Evolutionary conservation across 1,140 invertebrate species (phyloP).

Genomic region (Drosophila kurseongensis): DNA sequence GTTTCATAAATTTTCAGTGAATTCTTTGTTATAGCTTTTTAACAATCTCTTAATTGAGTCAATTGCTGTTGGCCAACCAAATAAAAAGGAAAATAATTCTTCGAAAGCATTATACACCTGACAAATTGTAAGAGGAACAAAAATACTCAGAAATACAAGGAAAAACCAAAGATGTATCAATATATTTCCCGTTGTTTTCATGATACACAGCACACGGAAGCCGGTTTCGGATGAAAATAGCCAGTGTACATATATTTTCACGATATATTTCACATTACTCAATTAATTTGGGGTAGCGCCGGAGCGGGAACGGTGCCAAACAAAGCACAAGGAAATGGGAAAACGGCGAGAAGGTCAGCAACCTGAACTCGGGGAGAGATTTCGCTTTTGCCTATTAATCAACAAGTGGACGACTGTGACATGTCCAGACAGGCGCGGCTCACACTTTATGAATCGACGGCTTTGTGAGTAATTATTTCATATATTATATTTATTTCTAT

Average conservation of each 20-base stretch:
- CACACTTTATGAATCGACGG: conserved; percentile 43
- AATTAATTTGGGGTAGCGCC: conserved; percentile 38
- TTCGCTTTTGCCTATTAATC: conserved; percentile 64
- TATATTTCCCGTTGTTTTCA: conserved; percentile 23
- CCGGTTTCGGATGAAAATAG: conserved; percentile 42
- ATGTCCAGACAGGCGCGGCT: conserved; percentile 62
- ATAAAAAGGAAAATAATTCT: conserved; percentile 6
- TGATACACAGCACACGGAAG: conserved; percentile 21
- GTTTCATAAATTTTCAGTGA: conserved; percentile 30
- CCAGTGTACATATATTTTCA: conserved; percentile 26
- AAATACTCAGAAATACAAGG: conserved; percentile 44
- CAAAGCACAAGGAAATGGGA: conserved; percentile 68
- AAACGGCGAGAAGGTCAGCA: conserved; percentile 58
- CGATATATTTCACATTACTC: conserved; percentile 48
- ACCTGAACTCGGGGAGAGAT: conserved; percentile 32
- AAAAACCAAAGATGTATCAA: conserved; percentile 10
- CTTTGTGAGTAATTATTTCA: conserved; percentile 39
- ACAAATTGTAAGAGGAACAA: conserved; percentile 24
- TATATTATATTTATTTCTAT: conserved; percentile 22
- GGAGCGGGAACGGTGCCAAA: conserved; percentile 16
- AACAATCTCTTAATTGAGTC: conserved; percentile 38
- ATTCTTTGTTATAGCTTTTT: conserved; percentile 20
- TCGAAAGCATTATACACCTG: conserved; percentile 51
- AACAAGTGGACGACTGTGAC: conserved; percentile 59
- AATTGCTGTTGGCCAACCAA: conserved; percentile 17